Evolutionary conservation across 1,140 invertebrate species (phyloP), one percentile per base, ranked within the genome.

Genomic region (Drosophila navojoa): DNA sequence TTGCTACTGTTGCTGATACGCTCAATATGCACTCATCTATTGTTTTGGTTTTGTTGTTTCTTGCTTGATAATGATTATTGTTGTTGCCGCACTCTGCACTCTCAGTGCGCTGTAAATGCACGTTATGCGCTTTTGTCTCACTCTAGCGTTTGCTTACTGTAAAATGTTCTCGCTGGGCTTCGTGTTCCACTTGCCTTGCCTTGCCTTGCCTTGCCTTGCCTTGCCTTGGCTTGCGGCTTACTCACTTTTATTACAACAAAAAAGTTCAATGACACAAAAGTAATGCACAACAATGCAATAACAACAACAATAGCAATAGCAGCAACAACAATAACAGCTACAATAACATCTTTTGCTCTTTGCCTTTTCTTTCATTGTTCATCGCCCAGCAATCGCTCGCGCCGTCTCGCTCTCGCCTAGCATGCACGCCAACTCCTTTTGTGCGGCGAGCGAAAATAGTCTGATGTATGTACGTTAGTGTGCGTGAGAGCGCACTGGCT

Each of bases 201-300:
- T 45, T 45, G 49, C 72, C 35, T 74, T 71, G 58, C 45, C 71
- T 22, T 22, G 1, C 2, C 19, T 22, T 22, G 19, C 19, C 19
- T 22, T n/a, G n/a, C n/a, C n/a, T n/a, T n/a, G n/a, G n/a, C n/a
- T 38, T 50, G 49, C 62, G 73, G 50, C 62, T 80, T 77, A 80
- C 70, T 78, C 77, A 64, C 66, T 74, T 81, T 75, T 76, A 69
- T 69, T 82, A 76, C 81, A 54, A 61, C 77, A 45, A 87, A 84
- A 82, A 89, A 87, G 84, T 87, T 87, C 84, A 87, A 84, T 87
- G 84, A 87, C 84, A 87, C 84, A 87, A 73, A 87, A 89, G 87
- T 82, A 87, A 82, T 89, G 76, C 81, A 86, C 62, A 77, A 81
- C 72, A 75, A 71, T 78, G 55, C 68, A 74, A 66, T 60, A 45